Percentiles rank a stretch among this genome's conserved stretches.
Evolutionary conservation across 2,888 invertebrate genomes (phyloP).

Genomic region (Philaethria dido): DNA sequence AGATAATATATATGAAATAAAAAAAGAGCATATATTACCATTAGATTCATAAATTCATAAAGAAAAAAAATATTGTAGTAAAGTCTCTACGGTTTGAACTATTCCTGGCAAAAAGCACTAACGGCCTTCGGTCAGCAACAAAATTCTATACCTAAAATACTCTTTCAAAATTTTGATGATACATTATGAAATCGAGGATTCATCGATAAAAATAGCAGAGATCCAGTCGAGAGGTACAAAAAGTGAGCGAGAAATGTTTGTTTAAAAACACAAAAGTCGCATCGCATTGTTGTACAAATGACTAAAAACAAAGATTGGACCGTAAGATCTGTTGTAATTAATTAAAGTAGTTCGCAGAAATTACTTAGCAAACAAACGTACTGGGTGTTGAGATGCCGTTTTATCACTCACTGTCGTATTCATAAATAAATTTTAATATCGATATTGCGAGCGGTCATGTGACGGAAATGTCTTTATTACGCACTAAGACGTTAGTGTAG

Average conservation of each 20-base stretch:
- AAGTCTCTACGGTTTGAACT: too few relatives aligned
- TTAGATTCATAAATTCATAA: too few relatives aligned
- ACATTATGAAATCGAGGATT: too few relatives aligned
- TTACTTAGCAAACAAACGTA: constrained; percentile 65
- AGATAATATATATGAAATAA: too few relatives aligned
- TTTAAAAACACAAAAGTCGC: constrained; percentile 72
- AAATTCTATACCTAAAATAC: too few relatives aligned
- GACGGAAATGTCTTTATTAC: constrained; percentile 52
- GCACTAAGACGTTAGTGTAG: constrained; percentile 33
- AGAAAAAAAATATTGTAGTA: too few relatives aligned
- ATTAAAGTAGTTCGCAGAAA: constrained; percentile 77
- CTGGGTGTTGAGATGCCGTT: constrained; percentile 63
- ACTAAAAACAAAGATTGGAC: constrained; percentile 71
- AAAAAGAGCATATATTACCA: too few relatives aligned
- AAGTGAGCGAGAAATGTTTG: constrained; percentile 65
- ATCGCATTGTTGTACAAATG: constrained; percentile 77
- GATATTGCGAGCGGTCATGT: constrained; percentile 41
- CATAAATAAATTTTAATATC: constrained; percentile 65
- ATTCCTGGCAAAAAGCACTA: too few relatives aligned
- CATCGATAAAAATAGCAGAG: constrained; percentile 20
- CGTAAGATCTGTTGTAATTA: constrained; percentile 72
- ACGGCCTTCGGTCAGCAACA: not conserved
- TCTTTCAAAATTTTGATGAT: too few relatives aligned
- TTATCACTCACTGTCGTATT: constrained; percentile 67
- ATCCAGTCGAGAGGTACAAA: constrained; percentile 54